Evolutionary conservation across 2,797 vertebrate species (phyloP), one percentile per base, ranked within the genome.

Genomic region (Hirundo rustica): DNA sequence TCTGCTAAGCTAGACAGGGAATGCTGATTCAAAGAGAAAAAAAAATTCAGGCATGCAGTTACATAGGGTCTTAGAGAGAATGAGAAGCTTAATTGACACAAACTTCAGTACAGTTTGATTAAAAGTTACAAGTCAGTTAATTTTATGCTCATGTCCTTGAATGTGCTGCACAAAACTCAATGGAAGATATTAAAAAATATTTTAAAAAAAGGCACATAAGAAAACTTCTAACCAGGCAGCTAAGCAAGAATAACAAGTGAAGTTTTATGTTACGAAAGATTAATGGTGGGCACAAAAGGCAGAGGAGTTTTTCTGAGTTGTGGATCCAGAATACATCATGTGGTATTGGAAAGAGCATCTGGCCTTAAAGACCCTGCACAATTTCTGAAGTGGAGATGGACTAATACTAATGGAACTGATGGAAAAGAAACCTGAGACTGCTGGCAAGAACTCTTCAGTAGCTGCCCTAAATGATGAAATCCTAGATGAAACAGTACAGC

Each of bases 81-180:
- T 70, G 26, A 71, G 91, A 92, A 81, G 62, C 53, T 89, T 88
- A 1, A 1, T 53, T 89, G 85, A 85, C 77, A 79, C n/a, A 81
- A 32, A 66, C 27, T 77, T 90, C 44, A 77, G 58, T 42, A 75
- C 8, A 27, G 44, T 36, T 90, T 91, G 66, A 92, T 86, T 92
- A 70, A 93, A 89, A 88, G 15, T 48, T 65, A 38, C 5, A 38
- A 29, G 72, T 57, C 20, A 68, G 51, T 86, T 91, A 89, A 74
- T 89, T 93, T 93, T 93, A 48, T 88, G 48, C 53, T 91, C 55
- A 26, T 60, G 53, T 85, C 67, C 64, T 79, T 92, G 55, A 76
- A 76, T 16, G 16, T 0, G 0, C 58, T 86, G 54, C 27, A 51
- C 20, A 60, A 83, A 75, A 48, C 42, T 78, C 17, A 68, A 4